Percentiles rank a stretch among this genome's conserved stretches.
These are phyloP conservation scores for Lasioglossum baleicum DNA, from an alignment of 1,140 invertebrate genomes.

Conservation along the genomic window DNA sequence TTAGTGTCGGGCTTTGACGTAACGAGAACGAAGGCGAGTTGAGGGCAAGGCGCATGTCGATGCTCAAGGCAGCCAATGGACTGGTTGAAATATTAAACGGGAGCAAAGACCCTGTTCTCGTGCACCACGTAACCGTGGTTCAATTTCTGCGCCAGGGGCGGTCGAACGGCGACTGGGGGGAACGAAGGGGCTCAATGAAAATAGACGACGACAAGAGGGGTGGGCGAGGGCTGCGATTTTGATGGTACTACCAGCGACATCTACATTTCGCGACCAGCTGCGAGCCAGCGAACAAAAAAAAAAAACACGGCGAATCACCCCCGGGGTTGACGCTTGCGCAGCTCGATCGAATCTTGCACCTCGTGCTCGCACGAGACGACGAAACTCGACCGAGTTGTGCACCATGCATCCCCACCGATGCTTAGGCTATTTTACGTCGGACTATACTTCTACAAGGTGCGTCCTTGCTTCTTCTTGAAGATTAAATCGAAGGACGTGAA, in stretches of 20 bases:
- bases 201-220: slow-evolving; percentile 46
- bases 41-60: slow-evolving; percentile 72
- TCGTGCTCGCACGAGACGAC: not conserved
- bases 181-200: slow-evolving; percentile 48
- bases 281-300: slow-evolving; percentile 29
- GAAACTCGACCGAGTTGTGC: not conserved
- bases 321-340: slow-evolving; percentile 11
- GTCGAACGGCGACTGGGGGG: slow-evolving; percentile 25
- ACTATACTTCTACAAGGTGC: not conserved
- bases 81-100: slow-evolving; percentile 79
- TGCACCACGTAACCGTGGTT: slow-evolving; percentile 63
- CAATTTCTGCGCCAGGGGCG: slow-evolving; percentile 60
- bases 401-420: not conserved
- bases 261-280: slow-evolving; percentile 46
- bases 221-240: slow-evolving; percentile 25
- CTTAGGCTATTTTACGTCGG: not conserved
- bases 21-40: slow-evolving; percentile 42
- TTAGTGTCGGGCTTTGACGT: slow-evolving; percentile 46
- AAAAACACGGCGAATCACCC: not conserved
- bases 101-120: slow-evolving; percentile 77
- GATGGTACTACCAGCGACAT: slow-evolving; percentile 57
- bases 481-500: too few relatives aligned
- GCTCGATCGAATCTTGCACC: not conserved
- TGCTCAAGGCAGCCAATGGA: slow-evolving; percentile 76
- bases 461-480: not conserved